These are phyloP conservation scores for Epinephelus coioides DNA, from an alignment of 2,797 vertebrate species.

Conservation along the genomic window DNA sequence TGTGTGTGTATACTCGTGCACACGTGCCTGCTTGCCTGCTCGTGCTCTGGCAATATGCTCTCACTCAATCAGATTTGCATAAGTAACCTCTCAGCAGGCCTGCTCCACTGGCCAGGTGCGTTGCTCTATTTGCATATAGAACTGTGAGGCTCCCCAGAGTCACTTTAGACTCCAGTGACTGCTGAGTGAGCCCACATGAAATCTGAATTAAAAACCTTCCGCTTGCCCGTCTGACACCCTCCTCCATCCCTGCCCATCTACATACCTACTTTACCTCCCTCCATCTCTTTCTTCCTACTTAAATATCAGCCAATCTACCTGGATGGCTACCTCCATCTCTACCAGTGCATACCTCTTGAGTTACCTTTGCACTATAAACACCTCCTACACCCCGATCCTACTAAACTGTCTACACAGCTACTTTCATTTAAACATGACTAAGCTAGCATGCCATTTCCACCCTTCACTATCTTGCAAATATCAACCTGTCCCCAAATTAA, in stretches of 20 bases:
- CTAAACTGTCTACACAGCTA: slow-evolving; percentile 5
- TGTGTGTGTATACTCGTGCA: slow-evolving; percentile 67
- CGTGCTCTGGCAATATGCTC: slow-evolving; percentile 95
- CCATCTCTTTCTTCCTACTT: slow-evolving; percentile 52
- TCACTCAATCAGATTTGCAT: slow-evolving; percentile 99
- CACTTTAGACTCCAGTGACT: slow-evolving; percentile 99
- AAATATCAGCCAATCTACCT: slow-evolving; percentile 62
- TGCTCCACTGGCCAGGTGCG: slow-evolving; percentile 99
- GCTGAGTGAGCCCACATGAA: slow-evolving; percentile 99
- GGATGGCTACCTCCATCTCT: slow-evolving; percentile 43
- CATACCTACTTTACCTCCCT: slow-evolving; percentile 60
- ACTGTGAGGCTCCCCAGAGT: slow-evolving; percentile 99
- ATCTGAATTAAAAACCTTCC: slow-evolving; percentile 98
- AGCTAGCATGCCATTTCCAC: background rate
- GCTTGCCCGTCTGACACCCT: slow-evolving; percentile 69
- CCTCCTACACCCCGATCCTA: background rate
- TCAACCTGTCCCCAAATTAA: background rate
- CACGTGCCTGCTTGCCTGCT: slow-evolving; percentile 60
- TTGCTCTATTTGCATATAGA: slow-evolving; percentile 99
- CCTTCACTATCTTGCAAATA: background rate
- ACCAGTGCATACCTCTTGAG: background rate
- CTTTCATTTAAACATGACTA: slow-evolving; percentile 6
- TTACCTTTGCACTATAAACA: slow-evolving; percentile 19
- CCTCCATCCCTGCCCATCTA: slow-evolving; percentile 72
- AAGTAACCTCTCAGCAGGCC: slow-evolving; percentile 99